These are phyloP conservation scores for Barypeithes pellucidus DNA, from an alignment of 2,888 invertebrate genomes.

Conservation along the genomic window DNA sequence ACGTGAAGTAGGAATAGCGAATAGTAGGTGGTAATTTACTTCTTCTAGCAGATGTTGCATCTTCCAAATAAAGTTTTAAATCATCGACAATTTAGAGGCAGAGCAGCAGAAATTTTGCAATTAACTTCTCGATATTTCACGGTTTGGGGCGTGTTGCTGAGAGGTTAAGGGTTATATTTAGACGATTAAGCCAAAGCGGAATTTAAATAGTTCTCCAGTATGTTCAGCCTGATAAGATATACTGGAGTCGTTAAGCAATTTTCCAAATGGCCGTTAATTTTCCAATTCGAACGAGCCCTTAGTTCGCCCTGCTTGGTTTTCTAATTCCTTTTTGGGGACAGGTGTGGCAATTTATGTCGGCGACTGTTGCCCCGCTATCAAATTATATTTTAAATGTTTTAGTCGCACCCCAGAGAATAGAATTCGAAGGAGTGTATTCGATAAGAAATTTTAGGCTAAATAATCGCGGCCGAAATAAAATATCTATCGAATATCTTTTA, in stretches of 20 bases:
- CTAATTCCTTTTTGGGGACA: conserved; percentile 31
- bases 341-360: conserved; percentile 38
- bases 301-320: conserved; percentile 53
- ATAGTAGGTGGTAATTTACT: conserved; percentile 36
- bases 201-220: conserved; percentile 58
- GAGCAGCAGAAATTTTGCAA: conserved; percentile 56
- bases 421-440: too few species aligned
- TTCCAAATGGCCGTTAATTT: conserved; percentile 56
- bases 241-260: conserved; percentile 58
- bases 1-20: conserved; percentile 10
- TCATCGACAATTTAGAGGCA: conserved; percentile 56
- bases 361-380: neutral
- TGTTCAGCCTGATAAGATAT: conserved; percentile 57
- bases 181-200: conserved; percentile 58
- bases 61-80: conserved; percentile 57
- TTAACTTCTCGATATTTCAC: conserved; percentile 57
- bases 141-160: conserved; percentile 57
- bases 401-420: too few species aligned
- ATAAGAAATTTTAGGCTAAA: too few species aligned
- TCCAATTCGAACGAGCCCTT: conserved; percentile 51
- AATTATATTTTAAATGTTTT: neutral
- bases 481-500: too few species aligned
- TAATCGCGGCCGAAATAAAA: too few species aligned
- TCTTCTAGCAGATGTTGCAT: conserved; percentile 52
- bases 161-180: conserved; percentile 59